Percentiles rank a stretch among this genome's conserved stretches.
Conservation (phyloP, 2,797 vertebrate genomes). For the Sebastes kiyomatsui region DNA sequence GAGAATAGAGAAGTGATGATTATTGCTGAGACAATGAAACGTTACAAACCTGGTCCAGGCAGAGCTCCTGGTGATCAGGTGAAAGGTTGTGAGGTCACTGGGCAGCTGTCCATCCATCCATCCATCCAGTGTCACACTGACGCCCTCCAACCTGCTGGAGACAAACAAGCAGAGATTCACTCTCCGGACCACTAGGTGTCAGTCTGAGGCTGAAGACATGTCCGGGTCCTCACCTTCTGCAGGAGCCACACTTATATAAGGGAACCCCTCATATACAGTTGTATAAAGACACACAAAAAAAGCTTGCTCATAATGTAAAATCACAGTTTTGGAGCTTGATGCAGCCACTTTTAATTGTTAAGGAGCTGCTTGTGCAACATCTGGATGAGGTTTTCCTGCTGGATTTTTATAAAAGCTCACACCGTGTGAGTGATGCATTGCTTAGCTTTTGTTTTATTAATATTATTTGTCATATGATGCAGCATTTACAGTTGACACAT, state of each 20-base stretch:
- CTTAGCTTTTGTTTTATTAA: background rate
- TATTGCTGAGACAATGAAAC: background rate
- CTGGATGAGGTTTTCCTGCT: background rate
- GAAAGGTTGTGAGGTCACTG: background rate
- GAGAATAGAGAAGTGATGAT: background rate
- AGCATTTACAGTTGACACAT: background rate
- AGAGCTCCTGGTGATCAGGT: constrained; percentile 1
- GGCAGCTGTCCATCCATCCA: background rate
- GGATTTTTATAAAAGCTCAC: background rate
- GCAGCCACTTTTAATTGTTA: background rate
- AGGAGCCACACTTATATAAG: constrained; percentile 45
- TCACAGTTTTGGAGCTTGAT: background rate
- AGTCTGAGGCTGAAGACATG: constrained; percentile 58
- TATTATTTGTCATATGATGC: background rate
- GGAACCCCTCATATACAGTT: constrained; percentile 9
- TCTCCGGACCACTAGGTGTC: constrained; percentile 65
- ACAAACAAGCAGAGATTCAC: constrained; percentile 57
- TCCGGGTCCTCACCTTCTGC: background rate
- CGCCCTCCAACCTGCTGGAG: background rate
- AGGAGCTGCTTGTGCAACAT: background rate
- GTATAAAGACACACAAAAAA: background rate
- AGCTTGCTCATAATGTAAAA: background rate
- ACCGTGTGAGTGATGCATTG: background rate
- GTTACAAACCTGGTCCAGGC: background rate
- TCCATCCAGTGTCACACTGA: background rate